Conservation (phyloP, 2,888 invertebrate species). For the Reticulitermes lucifugus region DNA sequence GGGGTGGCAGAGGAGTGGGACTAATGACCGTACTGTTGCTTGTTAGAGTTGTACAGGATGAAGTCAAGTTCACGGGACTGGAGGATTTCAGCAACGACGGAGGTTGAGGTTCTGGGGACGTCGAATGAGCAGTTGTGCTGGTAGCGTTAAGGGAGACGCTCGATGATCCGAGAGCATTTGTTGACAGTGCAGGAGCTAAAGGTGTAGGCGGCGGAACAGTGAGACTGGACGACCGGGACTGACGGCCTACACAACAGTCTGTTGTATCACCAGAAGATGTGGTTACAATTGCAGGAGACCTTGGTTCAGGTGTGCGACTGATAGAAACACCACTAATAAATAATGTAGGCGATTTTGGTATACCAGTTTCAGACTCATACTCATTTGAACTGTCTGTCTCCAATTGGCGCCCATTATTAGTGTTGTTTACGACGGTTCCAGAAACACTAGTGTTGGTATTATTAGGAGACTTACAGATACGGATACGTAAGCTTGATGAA, state of each 20-base stretch:
- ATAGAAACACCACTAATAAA: conserved; percentile 71
- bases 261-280: conserved; percentile 57
- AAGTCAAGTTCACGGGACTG: conserved; percentile 20
- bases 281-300: conserved; percentile 60
- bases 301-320: conserved; percentile 67
- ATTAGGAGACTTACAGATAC: conserved; percentile 55
- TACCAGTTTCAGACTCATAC: conserved; percentile 70
- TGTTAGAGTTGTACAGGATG: background rate
- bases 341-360: conserved; percentile 69
- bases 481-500: conserved; percentile 47
- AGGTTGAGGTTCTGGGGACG: conserved; percentile 33
- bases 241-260: conserved; percentile 59
- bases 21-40: conserved; percentile 55
- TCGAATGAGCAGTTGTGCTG: conserved; percentile 17
- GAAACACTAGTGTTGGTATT: background rate
- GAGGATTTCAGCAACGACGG: conserved; percentile 17
- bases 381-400: conserved; percentile 68
- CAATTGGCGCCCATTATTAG: conserved; percentile 53
- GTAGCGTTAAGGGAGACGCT: conserved; percentile 45
- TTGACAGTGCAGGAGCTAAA: conserved; percentile 45
- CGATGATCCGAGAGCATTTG: conserved; percentile 39
- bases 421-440: background rate
- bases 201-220: conserved; percentile 63
- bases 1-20: conserved; percentile 62
- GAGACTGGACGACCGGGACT: conserved; percentile 66